Conservation (phyloP, 2,888 invertebrate genomes). For the Scrobipalpa atriplicella region DNA sequence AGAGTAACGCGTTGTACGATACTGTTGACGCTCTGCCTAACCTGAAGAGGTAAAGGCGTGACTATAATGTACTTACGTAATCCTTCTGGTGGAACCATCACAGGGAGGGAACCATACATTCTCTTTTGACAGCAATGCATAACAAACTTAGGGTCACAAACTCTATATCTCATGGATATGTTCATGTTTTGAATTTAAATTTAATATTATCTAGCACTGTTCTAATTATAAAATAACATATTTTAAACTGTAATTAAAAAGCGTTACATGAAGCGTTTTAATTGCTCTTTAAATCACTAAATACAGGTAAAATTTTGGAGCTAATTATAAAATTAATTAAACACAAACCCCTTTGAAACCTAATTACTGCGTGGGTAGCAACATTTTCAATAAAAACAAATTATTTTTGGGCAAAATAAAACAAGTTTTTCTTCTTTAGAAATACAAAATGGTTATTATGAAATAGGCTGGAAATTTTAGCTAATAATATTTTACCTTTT, state of each 20-base stretch:
- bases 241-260: not conserved
- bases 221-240: not conserved
- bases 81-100: too few relatives aligned
- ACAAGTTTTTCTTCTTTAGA: conserved; percentile 1
- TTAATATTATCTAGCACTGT: too few relatives aligned
- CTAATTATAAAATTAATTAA: conserved; percentile 41
- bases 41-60: too few relatives aligned
- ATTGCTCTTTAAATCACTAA: conserved; percentile 7
- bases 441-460: not conserved
- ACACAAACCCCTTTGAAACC: conserved; percentile 51
- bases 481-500: not conserved
- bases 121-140: too few relatives aligned
- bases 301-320: conserved; percentile 35
- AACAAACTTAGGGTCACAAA: too few relatives aligned
- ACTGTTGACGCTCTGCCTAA: too few relatives aligned
- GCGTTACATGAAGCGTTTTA: conserved; percentile 13
- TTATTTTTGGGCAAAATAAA: conserved; percentile 1
- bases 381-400: conserved; percentile 16
- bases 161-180: too few relatives aligned
- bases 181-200: too few relatives aligned
- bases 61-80: too few relatives aligned
- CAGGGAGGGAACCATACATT: too few relatives aligned
- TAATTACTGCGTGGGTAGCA: conserved; percentile 42
- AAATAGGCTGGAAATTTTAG: not conserved
- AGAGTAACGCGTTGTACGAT: too few relatives aligned